These are phyloP conservation scores for Halcyon malimbica DNA, from an alignment of 2,113 vertebrate genomes.

Conservation along the genomic window DNA sequence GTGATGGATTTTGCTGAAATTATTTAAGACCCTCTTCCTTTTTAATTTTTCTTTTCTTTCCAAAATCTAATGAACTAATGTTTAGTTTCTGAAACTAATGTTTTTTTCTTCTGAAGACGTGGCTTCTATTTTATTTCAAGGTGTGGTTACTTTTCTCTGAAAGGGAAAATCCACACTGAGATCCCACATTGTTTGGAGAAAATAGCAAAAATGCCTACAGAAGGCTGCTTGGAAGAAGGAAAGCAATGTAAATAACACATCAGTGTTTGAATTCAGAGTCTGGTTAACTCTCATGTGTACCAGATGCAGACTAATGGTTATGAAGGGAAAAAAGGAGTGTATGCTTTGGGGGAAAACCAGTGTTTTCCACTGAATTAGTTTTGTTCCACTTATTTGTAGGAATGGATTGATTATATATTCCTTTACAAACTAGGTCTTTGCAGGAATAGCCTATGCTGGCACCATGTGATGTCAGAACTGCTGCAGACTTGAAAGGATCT, in stretches of 20 bases:
- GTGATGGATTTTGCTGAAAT: not conserved
- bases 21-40: not conserved
- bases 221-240: not conserved
- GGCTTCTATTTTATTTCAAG: slow-evolving; percentile 16
- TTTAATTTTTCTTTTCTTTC: not conserved
- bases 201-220: not conserved
- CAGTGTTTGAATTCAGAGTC: not conserved
- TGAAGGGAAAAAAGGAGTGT: not conserved
- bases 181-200: not conserved
- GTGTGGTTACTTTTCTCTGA: not conserved
- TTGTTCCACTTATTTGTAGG: not conserved
- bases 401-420: slow-evolving; percentile 29
- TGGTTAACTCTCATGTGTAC: not conserved
- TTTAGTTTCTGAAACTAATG: not conserved
- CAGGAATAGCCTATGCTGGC: slow-evolving; percentile 45
- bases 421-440: slow-evolving; percentile 30
- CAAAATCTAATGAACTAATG: not conserved
- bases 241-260: not conserved
- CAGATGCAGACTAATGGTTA: not conserved
- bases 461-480: slow-evolving; percentile 22
- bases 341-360: not conserved
- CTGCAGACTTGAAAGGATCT: slow-evolving; percentile 63
- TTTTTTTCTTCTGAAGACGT: not conserved
- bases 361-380: not conserved
- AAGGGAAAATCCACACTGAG: not conserved